Evolutionary conservation across 2,888 invertebrate genomes (phyloP).

Genomic region (Galerucella pusilla): DNA sequence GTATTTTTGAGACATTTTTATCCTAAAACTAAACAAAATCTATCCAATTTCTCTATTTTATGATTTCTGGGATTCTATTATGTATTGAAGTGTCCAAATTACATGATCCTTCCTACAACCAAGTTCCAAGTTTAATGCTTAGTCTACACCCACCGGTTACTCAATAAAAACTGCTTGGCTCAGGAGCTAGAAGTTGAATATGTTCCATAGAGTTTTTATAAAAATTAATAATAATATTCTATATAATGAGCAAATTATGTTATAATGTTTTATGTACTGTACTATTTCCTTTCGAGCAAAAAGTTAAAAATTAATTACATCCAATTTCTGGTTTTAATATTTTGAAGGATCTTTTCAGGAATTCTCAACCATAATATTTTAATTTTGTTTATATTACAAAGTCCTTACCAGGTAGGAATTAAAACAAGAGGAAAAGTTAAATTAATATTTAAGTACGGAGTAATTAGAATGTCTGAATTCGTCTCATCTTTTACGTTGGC

Average conservation of each 20-base stretch:
- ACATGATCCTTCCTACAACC: neutral
- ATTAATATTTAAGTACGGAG: neutral
- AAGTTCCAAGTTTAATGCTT: neutral
- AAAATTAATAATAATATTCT: too few species aligned
- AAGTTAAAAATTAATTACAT: neutral
- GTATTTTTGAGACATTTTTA: neutral
- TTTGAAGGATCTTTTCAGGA: too few species aligned
- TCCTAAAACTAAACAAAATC: neutral
- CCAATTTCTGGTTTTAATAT: neutral
- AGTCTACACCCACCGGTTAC: neutral
- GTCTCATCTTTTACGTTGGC: too few species aligned
- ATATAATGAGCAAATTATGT: too few species aligned
- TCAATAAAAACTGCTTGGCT: neutral
- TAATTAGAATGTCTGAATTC: too few species aligned
- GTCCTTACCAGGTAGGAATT: neutral
- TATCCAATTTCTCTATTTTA: neutral
- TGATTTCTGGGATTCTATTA: neutral
- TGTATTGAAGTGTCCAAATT: neutral
- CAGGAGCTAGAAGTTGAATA: too few species aligned
- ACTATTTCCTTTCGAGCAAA: neutral
- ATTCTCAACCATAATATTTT: neutral
- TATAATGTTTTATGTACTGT: neutral
- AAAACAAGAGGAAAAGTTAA: neutral
- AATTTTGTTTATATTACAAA: neutral
- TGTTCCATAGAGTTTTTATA: too few species aligned